These are phyloP conservation scores for Cyrtonyx montezumae DNA, from an alignment of 2,113 vertebrate genomes.

Conservation along the genomic window DNA sequence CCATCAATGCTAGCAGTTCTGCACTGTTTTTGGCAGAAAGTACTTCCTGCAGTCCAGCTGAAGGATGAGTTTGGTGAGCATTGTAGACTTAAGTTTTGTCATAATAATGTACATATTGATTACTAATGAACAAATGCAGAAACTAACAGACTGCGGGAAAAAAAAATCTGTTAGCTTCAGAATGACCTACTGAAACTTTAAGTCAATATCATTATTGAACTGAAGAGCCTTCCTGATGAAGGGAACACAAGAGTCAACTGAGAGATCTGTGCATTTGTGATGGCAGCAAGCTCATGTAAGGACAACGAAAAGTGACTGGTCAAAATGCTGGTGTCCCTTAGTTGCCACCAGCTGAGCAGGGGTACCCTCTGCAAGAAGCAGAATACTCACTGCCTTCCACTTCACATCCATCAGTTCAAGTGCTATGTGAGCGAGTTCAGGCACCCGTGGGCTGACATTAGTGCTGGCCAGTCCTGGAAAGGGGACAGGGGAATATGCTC, in stretches of 20 bases:
- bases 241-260: background rate
- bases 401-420: background rate
- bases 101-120: background rate
- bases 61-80: background rate
- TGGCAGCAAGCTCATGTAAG: background rate
- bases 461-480: background rate
- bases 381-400: background rate
- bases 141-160: background rate
- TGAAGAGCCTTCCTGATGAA: background rate
- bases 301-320: background rate
- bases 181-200: background rate
- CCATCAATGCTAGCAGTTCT: background rate
- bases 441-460: background rate
- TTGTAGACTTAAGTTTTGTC: background rate
- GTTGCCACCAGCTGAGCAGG: background rate
- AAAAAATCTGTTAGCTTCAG: accelerated
- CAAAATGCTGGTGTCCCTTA: background rate
- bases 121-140: background rate
- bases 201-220: background rate
- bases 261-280: background rate
- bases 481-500: background rate
- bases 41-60: background rate
- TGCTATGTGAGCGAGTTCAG: accelerated
- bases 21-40: background rate
- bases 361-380: background rate